Evolutionary conservation across 1,140 invertebrate genomes (phyloP).

Genomic region (Drosophila tropicalis): DNA sequence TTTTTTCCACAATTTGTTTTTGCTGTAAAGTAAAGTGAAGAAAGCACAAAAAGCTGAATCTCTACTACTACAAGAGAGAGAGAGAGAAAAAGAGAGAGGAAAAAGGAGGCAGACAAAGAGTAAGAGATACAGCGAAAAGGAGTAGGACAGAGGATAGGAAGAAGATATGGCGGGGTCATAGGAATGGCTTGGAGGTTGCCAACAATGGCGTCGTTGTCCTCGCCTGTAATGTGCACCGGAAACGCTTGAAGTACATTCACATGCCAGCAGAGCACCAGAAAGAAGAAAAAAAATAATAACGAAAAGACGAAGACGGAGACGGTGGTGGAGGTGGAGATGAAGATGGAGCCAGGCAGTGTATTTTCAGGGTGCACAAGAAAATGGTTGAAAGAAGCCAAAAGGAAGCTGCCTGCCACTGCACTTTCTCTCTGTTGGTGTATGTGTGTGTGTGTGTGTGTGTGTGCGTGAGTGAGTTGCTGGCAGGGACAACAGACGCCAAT

Average conservation of each 20-base stretch:
- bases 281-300: slow-evolving; percentile 36
- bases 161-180: slow-evolving; percentile 16
- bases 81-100: not conserved
- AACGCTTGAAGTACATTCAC: slow-evolving; percentile 81
- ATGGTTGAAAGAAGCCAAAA: slow-evolving; percentile 59
- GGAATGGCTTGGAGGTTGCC: slow-evolving; percentile 40
- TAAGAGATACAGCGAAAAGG: slow-evolving; percentile 1
- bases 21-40: slow-evolving; percentile 34
- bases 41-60: slow-evolving; percentile 65
- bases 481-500: slow-evolving; percentile 79
- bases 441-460: slow-evolving; percentile 33
- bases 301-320: slow-evolving; percentile 25
- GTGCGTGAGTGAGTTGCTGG: slow-evolving; percentile 43
- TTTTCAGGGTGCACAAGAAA: slow-evolving; percentile 35
- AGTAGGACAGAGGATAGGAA: slow-evolving; percentile 18
- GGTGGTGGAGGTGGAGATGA: not conserved
- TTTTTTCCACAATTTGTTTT: slow-evolving; percentile 44
- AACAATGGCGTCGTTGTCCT: slow-evolving; percentile 71
- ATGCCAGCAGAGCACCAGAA: slow-evolving; percentile 62
- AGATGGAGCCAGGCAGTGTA: not conserved
- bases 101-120: no score
- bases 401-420: slow-evolving; percentile 65
- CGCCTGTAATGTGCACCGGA: slow-evolving; percentile 78
- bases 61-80: slow-evolving; percentile 6
- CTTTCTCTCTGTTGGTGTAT: slow-evolving; percentile 21